Base-by-base conservation (phyloP, 1,140 invertebrate genomes). In the Eubasilissa regina region DNA sequence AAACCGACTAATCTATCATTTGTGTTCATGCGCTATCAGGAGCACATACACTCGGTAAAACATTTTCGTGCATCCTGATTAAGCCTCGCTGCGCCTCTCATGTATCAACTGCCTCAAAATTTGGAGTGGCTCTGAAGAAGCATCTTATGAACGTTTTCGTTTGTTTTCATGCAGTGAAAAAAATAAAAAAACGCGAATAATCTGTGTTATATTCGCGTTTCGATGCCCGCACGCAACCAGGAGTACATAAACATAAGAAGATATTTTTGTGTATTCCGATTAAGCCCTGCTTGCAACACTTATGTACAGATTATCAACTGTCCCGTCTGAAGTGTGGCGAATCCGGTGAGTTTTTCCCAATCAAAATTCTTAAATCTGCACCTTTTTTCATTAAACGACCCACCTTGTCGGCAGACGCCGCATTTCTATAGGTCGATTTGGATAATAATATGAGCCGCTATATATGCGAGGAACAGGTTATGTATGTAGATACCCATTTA, bases 341-440 rank as follows among this genome's bases (percentile, higher is more conserved):
- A 68, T 47, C 13, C 45, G 75, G 75, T 77, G 44, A 77, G 75
- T 77, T 51, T 68, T 76, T 55, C 15, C 47, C 56, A 77, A 66
- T 77, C 75, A 77, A 68, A 12, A 35, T 58, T 66, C 48, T 68
- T 56, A 68, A 47, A 68, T 70, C 43, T 77, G 19, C 35, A 68
- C 21, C 19, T 68, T 66, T 56, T 77, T 47, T 68, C 43, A 51
- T 47, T 77, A n/a, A 66, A 55, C 17, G 21, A n/a, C 21, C 62
- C 17, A 68, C 68, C 51, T 15, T 43, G 35, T 62, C 62, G 66
- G 62, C 48, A 55, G 44, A 58, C n/a, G 62, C 60, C 43, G 60
- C 62, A 51, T 35, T 48, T 77, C 60, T 77, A 75, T 75, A 75
- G 73, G 73, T 75, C 73, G 21, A 45, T 19, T 75, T 75, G 15